Base-by-base conservation (phyloP, 2,113 vertebrate species). In the Mionectes macconnelli region DNA sequence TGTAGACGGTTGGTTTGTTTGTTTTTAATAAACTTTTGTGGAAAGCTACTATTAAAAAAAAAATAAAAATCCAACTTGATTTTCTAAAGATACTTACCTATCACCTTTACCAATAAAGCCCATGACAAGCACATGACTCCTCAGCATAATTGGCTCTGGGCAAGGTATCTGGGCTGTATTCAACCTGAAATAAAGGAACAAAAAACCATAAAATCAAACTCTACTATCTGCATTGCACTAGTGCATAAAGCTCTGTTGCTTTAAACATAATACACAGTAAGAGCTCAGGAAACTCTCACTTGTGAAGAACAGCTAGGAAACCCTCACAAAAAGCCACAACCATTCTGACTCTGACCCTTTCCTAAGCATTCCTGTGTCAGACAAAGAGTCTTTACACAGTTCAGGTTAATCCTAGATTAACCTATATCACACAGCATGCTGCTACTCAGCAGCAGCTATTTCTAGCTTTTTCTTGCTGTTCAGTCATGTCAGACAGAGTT, bases 51-150 rank as follows among this genome's bases (percentile, higher is more conserved):
- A 63, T 35, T 68, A 47, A 68, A 74, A 8, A 24, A 63, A 27
- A 91, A 40, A 37, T 59, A 15, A 55, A 62, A 2, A 39, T 40
- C 27, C 4, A 30, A 56, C 31, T 27, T 14, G 1, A 39, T 35
- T 56, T 87, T 70, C 39, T 55, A 67, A 69, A 12, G 14, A 40
- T 82, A 97, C 98, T 98, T 95, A 99, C 99, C 97, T 98, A 80
- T 99, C 98, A 52, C 98, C 98, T 97, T 98, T 99, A 73, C 99
- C 99, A 68, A 99, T 99, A 96, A 99, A 99, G 60, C 98, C 97
- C 99, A 99, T 99, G 86, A 99, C 89, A 52, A 99, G 99, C 83
- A 99, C 99, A 9, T 99, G 99, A 89, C 99, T 99, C 93, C 98
- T 98, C 19, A 99, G 97, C 97, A 99, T 98, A 78, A 99, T 87